phyloP scores from a whole-genome alignment of 2,888 invertebrate species.

The Zhuqinia jingwanae region DNA sequence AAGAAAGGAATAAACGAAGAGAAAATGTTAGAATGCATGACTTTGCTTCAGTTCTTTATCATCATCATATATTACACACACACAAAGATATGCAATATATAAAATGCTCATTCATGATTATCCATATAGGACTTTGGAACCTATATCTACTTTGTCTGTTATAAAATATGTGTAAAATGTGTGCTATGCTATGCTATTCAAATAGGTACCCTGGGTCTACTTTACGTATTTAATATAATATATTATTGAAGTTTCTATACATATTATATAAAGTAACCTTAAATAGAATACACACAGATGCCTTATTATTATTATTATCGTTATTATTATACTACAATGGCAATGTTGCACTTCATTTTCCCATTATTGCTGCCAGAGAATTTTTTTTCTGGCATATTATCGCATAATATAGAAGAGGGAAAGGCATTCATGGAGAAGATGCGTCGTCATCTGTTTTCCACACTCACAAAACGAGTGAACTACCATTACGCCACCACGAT shows the following conservation, averaged over 20 bases:
- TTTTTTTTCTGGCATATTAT: too few relatives aligned
- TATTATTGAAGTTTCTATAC: too few relatives aligned
- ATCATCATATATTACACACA: neutral
- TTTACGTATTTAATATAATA: too few relatives aligned
- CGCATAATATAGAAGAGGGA: too few relatives aligned
- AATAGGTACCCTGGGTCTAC: too few relatives aligned
- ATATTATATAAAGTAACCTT: neutral
- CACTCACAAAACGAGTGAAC: slow-evolving; percentile 70
- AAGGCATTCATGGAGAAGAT: slow-evolving; percentile 57
- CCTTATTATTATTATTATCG: slow-evolving; percentile 9
- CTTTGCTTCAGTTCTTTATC: slow-evolving; percentile 59
- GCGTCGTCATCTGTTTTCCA: slow-evolving; percentile 70
- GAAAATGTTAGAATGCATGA: slow-evolving; percentile 56
- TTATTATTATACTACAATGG: too few relatives aligned
- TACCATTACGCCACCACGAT: slow-evolving; percentile 57
- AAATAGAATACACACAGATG: slow-evolving; percentile 31
- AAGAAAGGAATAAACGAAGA: neutral
- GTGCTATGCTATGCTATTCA: neutral
- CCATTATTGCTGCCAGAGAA: neutral
- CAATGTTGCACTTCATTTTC: slow-evolving; percentile 11
- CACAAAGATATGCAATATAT: slow-evolving; percentile 16
- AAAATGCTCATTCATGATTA: slow-evolving; percentile 7
- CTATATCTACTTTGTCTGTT: too few relatives aligned
- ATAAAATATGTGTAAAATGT: neutral
- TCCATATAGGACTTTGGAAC: slow-evolving; percentile 4